A percentile compares a stretch with the other conserved stretches of the same genome.
Evolutionary conservation across 2,113 vertebrate species (phyloP).

Genomic region (Naja naja): DNA sequence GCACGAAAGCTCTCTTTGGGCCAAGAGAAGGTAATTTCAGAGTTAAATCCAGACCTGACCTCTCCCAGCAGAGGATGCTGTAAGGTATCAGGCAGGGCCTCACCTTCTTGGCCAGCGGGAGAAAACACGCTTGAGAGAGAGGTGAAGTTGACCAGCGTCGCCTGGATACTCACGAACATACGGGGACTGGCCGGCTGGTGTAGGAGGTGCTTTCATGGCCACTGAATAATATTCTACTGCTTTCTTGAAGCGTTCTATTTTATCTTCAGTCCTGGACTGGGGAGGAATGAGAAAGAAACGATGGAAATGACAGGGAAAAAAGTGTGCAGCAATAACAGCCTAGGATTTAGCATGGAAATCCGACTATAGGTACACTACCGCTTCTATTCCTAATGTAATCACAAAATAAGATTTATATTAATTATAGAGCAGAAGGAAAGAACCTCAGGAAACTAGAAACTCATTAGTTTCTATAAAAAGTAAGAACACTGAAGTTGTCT

Average conservation of each 20-base stretch:
- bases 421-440: background rate
- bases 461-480: background rate
- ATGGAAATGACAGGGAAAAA: background rate
- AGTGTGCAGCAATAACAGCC: background rate
- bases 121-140: constrained; percentile 26
- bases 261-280: constrained; percentile 90
- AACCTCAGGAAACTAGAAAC: background rate
- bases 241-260: constrained; percentile 89
- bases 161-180: constrained; percentile 81
- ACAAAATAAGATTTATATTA: background rate
- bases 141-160: constrained; percentile 26
- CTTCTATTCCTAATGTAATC: background rate
- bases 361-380: background rate
- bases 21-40: background rate
- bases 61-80: background rate
- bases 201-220: constrained; percentile 82
- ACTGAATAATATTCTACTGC: constrained; percentile 91
- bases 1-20: background rate
- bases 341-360: background rate
- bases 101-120: constrained; percentile 32
- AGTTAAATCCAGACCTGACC: constrained; percentile 5
- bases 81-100: constrained; percentile 18
- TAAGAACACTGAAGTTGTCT: background rate
- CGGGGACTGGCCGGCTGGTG: constrained; percentile 78
- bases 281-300: background rate